Conservation (phyloP, 2,888 invertebrate genomes). For the Aethes cnicana region DNA sequence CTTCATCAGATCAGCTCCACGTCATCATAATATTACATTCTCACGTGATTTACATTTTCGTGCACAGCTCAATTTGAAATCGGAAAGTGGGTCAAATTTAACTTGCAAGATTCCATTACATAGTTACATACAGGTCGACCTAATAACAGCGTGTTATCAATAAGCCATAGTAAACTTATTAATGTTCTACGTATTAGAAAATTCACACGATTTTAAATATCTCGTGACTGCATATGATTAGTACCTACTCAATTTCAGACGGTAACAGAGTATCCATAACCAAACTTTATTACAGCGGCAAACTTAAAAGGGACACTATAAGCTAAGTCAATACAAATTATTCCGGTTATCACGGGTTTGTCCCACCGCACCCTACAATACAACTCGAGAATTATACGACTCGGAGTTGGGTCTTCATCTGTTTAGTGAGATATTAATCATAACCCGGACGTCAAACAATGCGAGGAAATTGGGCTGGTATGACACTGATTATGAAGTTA, state of each 20-base stretch:
- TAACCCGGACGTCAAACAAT: constrained; percentile 32
- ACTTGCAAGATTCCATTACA: too few species aligned
- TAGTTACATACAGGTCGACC: too few species aligned
- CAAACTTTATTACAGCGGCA: constrained; percentile 17
- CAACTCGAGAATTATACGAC: constrained; percentile 13
- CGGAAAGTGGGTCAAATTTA: too few species aligned
- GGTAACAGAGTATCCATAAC: constrained; percentile 6
- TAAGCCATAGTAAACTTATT: too few species aligned
- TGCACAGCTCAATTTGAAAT: too few species aligned
- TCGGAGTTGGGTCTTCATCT: constrained; percentile 25
- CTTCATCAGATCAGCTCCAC: too few species aligned
- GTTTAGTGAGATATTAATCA: constrained; percentile 37
- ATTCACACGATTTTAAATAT: not conserved
- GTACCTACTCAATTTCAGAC: constrained; percentile 1
- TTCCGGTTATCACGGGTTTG: constrained; percentile 25
- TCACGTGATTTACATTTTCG: too few species aligned
- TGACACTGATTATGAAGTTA: constrained; percentile 2
- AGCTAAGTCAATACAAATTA: constrained; percentile 20
- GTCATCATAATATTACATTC: too few species aligned
- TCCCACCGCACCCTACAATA: constrained; percentile 16
- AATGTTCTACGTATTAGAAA: too few species aligned
- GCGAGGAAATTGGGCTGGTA: not conserved
- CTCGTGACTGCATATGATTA: not conserved
- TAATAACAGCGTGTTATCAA: too few species aligned
- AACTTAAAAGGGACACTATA: constrained; percentile 22